Conservation (phyloP, 2,888 invertebrate genomes). For the Chaitophorus viminalis region DNA sequence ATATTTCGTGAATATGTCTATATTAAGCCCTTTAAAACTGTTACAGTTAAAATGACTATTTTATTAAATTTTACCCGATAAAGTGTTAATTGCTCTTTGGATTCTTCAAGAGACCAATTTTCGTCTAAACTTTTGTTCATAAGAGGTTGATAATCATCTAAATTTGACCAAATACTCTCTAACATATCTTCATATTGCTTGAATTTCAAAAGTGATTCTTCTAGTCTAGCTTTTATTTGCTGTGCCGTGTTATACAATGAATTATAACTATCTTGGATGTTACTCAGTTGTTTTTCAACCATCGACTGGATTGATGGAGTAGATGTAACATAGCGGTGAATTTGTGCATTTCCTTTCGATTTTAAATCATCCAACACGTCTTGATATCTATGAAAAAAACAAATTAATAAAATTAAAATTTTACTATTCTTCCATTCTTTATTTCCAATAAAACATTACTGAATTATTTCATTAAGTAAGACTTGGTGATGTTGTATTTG, state of each 20-base stretch:
- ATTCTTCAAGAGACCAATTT: slow-evolving; percentile 79
- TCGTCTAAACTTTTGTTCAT: slow-evolving; percentile 79
- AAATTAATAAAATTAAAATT: slow-evolving; percentile 4
- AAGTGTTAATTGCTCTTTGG: slow-evolving; percentile 68
- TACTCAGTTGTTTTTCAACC: slow-evolving; percentile 86
- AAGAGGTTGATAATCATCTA: slow-evolving; percentile 80
- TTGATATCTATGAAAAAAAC: slow-evolving; percentile 73
- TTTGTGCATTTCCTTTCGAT: slow-evolving; percentile 84
- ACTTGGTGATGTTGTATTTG: slow-evolving; percentile 89
- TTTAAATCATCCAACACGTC: slow-evolving; percentile 82
- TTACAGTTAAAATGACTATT: neutral
- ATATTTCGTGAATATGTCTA: too few species aligned
- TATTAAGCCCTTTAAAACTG: too few species aligned
- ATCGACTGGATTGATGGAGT: slow-evolving; percentile 80
- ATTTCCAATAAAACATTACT: slow-evolving; percentile 65
- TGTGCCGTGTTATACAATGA: slow-evolving; percentile 87
- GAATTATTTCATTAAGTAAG: slow-evolving; percentile 72
- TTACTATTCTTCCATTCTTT: too few species aligned
- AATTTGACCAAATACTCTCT: slow-evolving; percentile 83
- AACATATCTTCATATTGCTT: slow-evolving; percentile 92
- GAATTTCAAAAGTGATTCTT: slow-evolving; percentile 90
- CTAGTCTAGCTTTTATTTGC: slow-evolving; percentile 87
- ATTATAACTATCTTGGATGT: slow-evolving; percentile 93
- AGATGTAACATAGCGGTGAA: slow-evolving; percentile 79
- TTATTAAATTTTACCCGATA: slow-evolving; percentile 23